Conservation (phyloP, 2,797 vertebrate species). For the Sebastes dallii region DNA sequence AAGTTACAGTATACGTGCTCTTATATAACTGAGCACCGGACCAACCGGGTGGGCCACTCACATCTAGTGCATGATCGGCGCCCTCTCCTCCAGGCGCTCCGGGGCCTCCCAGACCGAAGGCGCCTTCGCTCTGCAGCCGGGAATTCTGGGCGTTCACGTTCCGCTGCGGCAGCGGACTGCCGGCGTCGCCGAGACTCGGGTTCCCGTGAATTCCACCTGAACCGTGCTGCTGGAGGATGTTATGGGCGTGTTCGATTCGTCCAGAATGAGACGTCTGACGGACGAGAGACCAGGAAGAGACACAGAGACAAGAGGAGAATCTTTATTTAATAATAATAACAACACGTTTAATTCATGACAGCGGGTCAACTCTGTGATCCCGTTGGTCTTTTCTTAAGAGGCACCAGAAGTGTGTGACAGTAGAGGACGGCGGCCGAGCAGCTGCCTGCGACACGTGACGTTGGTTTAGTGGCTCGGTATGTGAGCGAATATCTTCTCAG, state of each 20-base stretch:
- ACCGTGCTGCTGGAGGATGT: slow-evolving; percentile 78
- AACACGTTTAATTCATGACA: neutral
- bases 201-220: slow-evolving; percentile 77
- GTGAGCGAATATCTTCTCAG: neutral
- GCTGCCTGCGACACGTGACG: slow-evolving; percentile 62
- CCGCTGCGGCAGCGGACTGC: slow-evolving; percentile 86
- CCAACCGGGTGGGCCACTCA: slow-evolving; percentile 75
- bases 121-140: slow-evolving; percentile 76
- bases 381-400: neutral
- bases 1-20: too few species aligned
- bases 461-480: neutral
- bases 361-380: accelerated
- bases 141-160: slow-evolving; percentile 76
- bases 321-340: neutral
- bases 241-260: slow-evolving; percentile 87
- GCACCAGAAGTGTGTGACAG: slow-evolving; percentile 50
- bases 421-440: slow-evolving; percentile 32
- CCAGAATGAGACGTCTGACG: slow-evolving; percentile 81
- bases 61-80: slow-evolving; percentile 91
- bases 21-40: neutral
- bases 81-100: slow-evolving; percentile 80
- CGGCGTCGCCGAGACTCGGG: slow-evolving; percentile 78
- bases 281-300: neutral
- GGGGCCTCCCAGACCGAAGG: slow-evolving; percentile 74
- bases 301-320: neutral